Evolutionary conservation across 2,888 invertebrate species (phyloP).

Genomic region (Homarus gammarus): DNA sequence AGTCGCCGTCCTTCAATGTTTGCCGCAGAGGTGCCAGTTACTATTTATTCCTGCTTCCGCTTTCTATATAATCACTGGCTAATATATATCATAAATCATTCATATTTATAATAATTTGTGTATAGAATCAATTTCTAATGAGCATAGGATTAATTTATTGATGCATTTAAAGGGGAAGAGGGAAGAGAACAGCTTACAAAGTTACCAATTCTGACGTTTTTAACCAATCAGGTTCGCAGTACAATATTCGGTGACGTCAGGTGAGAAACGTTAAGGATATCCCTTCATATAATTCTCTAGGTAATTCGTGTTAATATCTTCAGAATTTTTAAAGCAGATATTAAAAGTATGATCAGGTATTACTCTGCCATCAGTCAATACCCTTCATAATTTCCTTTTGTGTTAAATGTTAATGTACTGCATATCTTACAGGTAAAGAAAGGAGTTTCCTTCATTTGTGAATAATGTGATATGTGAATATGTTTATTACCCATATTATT

Average conservation of each 20-base stretch:
- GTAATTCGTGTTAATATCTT: not conserved
- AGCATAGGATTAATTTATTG: not conserved
- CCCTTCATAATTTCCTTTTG: not conserved
- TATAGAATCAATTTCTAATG: too few relatives aligned
- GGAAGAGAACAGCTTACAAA: not conserved
- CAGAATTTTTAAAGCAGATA: not conserved
- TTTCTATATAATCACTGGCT: too few relatives aligned
- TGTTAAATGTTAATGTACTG: not conserved
- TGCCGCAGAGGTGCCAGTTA: constrained; percentile 5
- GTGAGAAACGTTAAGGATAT: constrained; percentile 55
- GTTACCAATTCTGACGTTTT: constrained; percentile 45
- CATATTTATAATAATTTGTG: too few relatives aligned
- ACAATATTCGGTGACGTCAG: constrained; percentile 32
- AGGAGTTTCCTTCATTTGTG: too few relatives aligned
- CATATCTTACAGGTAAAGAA: too few relatives aligned
- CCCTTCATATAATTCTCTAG: constrained; percentile 10
- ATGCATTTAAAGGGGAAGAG: not conserved
- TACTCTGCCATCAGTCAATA: too few relatives aligned
- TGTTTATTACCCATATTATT: too few relatives aligned
- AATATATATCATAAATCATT: too few relatives aligned
- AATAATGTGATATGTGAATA: too few relatives aligned
- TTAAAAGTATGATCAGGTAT: too few relatives aligned
- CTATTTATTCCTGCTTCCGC: not conserved
- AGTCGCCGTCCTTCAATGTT: not conserved
- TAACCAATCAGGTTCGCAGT: constrained; percentile 2